A percentile compares a stretch with the other conserved stretches of the same genome.
phyloP scores from a whole-genome alignment of 2,797 vertebrate species.

The Myotis planiceps region DNA sequence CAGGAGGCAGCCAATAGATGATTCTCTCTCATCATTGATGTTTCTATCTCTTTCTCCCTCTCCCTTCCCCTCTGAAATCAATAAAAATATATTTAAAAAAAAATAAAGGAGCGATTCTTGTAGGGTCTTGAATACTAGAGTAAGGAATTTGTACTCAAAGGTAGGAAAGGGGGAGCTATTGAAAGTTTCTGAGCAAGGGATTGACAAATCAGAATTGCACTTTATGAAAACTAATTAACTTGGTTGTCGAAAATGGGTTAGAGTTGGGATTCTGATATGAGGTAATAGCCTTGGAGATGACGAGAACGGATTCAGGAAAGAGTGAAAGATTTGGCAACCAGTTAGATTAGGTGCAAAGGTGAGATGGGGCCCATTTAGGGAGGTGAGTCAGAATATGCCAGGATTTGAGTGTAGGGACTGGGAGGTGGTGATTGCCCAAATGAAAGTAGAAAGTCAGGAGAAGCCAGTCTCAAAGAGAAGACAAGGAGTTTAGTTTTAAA shows the following conservation, averaged over 20 bases:
- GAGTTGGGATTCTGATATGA: neutral
- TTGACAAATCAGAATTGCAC: neutral
- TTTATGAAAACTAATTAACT: constrained; percentile 31
- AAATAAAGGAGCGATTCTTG: neutral
- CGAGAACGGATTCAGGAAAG: constrained; percentile 13
- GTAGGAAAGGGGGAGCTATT: neutral
- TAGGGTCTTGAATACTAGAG: neutral
- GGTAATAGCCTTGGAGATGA: neutral
- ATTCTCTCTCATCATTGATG: no score
- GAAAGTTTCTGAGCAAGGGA: constrained; percentile 22
- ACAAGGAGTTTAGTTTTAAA: neutral
- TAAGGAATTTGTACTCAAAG: constrained; percentile 28
- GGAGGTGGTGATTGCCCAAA: neutral
- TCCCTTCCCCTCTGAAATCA: no score
- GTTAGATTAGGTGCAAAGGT: neutral
- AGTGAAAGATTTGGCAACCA: neutral
- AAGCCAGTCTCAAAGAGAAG: neutral
- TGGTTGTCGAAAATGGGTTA: constrained; percentile 20
- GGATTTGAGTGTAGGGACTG: neutral
- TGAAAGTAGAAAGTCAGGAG: constrained; percentile 51
- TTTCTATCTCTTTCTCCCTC: no score
- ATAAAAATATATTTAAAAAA: no score
- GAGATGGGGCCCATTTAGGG: constrained; percentile 20
- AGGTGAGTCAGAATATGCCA: neutral
- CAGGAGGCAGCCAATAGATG: no score